Conservation (phyloP, 2,797 vertebrate genomes). For the Epinephelus awoara region DNA sequence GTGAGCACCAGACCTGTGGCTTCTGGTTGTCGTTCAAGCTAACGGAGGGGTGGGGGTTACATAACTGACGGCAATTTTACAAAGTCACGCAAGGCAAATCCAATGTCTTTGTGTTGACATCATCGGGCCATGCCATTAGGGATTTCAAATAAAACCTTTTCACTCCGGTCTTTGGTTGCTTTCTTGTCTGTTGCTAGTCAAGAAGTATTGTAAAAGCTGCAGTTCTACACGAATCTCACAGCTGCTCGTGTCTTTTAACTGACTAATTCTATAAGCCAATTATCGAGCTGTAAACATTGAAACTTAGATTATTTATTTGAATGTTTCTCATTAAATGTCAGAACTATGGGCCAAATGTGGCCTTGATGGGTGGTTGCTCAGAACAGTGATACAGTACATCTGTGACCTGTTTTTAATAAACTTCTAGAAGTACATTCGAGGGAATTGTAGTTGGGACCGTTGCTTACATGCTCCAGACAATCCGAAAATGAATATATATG, state of each 20-base stretch:
- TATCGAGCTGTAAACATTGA: constrained; percentile 31
- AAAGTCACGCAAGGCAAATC: constrained; percentile 70
- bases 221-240: constrained; percentile 41
- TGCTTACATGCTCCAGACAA: background rate
- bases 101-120: constrained; percentile 52
- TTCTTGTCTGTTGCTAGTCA: constrained; percentile 47
- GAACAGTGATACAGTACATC: background rate
- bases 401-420: constrained; percentile 7
- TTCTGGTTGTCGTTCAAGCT: constrained; percentile 70
- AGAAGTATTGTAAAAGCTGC: constrained; percentile 17
- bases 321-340: constrained; percentile 29
- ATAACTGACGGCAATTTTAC: constrained; percentile 70
- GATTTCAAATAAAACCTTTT: constrained; percentile 52
- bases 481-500: no score
- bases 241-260: constrained; percentile 51
- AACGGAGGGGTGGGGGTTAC: constrained; percentile 53
- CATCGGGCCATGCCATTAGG: constrained; percentile 33
- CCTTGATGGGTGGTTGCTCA: background rate
- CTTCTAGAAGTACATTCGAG: background rate
- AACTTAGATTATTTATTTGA: constrained; percentile 42
- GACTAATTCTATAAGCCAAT: constrained; percentile 29
- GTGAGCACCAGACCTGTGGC: constrained; percentile 63
- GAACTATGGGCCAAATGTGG: constrained; percentile 15
- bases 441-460: background rate
- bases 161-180: constrained; percentile 34